Evolutionary conservation across 64 coral and sea anemone species (phyloP).

Genomic region (Orbicella faveolata): DNA sequence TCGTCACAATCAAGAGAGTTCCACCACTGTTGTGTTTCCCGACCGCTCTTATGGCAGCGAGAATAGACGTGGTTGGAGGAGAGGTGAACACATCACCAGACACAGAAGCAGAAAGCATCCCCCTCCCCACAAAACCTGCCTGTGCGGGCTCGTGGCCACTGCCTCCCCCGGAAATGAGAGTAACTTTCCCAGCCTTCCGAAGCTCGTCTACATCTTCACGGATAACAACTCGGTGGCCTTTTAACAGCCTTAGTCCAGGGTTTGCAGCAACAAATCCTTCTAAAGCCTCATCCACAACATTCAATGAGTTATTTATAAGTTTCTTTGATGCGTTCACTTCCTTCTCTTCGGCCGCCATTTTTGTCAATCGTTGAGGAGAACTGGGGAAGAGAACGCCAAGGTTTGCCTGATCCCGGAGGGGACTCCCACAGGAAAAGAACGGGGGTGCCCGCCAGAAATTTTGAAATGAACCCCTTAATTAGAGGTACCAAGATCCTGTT

Average conservation of each 20-base stretch:
- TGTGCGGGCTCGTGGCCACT: constrained; percentile 92
- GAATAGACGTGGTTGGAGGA: constrained; percentile 88
- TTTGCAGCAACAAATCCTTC: constrained; percentile 82
- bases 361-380: background rate
- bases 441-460: background rate
- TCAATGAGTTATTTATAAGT: constrained; percentile 71
- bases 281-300: constrained; percentile 79
- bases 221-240: constrained; percentile 79
- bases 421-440: background rate
- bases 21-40: constrained; percentile 66
- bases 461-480: background rate
- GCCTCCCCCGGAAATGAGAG: constrained; percentile 84
- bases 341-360: constrained; percentile 28
- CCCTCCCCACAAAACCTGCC: constrained; percentile 85
- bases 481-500: too few relatives aligned
- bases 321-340: constrained; percentile 43
- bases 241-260: constrained; percentile 69
- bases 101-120: constrained; percentile 82
- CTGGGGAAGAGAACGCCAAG: background rate
- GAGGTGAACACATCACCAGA: constrained; percentile 91
- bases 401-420: too few relatives aligned
- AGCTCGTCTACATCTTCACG: constrained; percentile 71
- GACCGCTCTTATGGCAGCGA: constrained; percentile 88
- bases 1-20: constrained; percentile 89
- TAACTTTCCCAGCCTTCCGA: constrained; percentile 56